phyloP scores from a whole-genome alignment of 1,140 invertebrate genomes.

The Papilio aristodemus region DNA sequence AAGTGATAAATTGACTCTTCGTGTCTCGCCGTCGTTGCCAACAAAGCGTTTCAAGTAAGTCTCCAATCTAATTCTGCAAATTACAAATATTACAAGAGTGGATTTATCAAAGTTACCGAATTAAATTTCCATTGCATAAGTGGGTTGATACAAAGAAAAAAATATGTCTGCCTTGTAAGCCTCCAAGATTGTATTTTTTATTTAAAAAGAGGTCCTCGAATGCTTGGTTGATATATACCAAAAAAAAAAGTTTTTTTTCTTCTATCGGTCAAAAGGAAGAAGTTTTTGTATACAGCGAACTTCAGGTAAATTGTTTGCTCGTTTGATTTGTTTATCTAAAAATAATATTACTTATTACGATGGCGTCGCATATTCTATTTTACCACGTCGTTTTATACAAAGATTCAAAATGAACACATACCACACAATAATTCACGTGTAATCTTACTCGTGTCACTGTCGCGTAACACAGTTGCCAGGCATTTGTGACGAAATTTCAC shows the following conservation, averaged over 20 bases:
- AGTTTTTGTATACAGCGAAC: no score
- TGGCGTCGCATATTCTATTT: no score
- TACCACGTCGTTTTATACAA: no score
- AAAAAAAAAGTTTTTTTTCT: no score
- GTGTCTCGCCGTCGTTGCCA: not conserved
- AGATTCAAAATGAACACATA: not conserved
- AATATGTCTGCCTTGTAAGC: no score
- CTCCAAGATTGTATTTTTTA: no score
- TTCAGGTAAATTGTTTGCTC: no score
- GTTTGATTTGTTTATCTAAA: no score
- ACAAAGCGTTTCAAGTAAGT: constrained; percentile 5
- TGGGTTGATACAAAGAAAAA: not conserved
- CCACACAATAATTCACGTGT: not conserved
- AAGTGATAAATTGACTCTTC: constrained; percentile 13
- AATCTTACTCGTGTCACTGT: constrained; percentile 1
- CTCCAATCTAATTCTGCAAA: not conserved
- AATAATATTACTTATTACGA: no score
- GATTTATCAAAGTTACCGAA: not conserved
- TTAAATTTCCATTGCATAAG: not conserved
- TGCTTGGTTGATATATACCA: no score
- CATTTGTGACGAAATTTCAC: constrained; percentile 18
- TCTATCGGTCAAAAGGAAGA: no score
- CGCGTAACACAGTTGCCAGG: constrained; percentile 1
- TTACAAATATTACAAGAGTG: constrained; percentile 9
- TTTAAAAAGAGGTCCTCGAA: no score